Evolutionary conservation across 2,797 vertebrate species (phyloP).

Genomic region (Trichosurus vulpecula): DNA sequence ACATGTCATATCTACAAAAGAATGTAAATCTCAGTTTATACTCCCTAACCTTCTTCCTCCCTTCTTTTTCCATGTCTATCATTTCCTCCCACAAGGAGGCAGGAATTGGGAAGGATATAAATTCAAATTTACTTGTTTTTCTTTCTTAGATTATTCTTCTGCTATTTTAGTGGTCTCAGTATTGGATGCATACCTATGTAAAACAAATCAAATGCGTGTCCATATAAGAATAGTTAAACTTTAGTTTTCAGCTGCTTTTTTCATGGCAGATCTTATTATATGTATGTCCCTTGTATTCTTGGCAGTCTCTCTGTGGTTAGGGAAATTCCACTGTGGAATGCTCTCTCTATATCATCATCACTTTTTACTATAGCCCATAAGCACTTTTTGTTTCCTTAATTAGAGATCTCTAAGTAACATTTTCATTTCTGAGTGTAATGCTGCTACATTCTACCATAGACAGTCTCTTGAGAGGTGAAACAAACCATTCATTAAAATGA

Average conservation of each 20-base stretch:
- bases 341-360: constrained; percentile 63
- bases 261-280: constrained; percentile 14
- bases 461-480: constrained; percentile 40
- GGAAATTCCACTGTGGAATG: constrained; percentile 8
- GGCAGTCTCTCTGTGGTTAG: constrained; percentile 29
- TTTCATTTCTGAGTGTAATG: constrained; percentile 59
- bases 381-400: constrained; percentile 53
- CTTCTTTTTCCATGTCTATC: background rate
- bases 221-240: background rate
- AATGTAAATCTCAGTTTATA: constrained; percentile 16
- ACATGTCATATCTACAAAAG: constrained; percentile 22
- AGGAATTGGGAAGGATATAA: background rate
- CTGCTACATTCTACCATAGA: constrained; percentile 29
- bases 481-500: constrained; percentile 38
- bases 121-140: background rate
- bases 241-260: constrained; percentile 31
- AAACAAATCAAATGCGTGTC: background rate
- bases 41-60: constrained; percentile 18
- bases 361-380: constrained; percentile 56
- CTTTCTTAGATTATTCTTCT: background rate
- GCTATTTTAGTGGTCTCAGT: background rate
- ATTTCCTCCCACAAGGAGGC: background rate
- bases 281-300: constrained; percentile 14
- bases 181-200: background rate
- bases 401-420: constrained; percentile 45